Conservation (phyloP, 2,797 vertebrate genomes). For the Ambastaia sidthimunki region DNA sequence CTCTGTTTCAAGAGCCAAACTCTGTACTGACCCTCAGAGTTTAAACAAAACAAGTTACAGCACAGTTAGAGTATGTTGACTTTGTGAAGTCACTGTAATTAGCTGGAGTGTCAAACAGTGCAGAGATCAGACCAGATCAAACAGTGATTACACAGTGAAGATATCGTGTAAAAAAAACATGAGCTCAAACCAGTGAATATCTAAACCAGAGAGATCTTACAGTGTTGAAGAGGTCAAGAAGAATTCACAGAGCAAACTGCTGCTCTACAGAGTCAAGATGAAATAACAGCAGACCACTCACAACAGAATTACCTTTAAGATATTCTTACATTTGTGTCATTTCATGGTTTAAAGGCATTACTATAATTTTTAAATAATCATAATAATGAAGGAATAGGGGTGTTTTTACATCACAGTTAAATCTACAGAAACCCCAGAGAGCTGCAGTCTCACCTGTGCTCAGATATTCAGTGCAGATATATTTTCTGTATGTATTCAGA, state of each 20-base stretch:
- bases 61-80: not conserved
- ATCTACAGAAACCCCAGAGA: not conserved
- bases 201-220: not conserved
- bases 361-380: no score
- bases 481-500: slow-evolving; percentile 42
- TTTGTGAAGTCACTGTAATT: not conserved
- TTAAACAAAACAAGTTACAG: not conserved
- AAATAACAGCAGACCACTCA: not conserved
- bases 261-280: not conserved
- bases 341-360: no score
- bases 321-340: no score
- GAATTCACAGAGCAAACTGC: not conserved
- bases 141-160: not conserved
- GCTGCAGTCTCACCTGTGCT: not conserved
- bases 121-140: slow-evolving; percentile 21
- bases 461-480: slow-evolving; percentile 8
- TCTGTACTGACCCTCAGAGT: not conserved
- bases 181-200: not conserved
- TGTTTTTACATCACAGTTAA: not conserved
- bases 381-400: no score
- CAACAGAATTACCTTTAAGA: not conserved
- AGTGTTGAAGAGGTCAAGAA: slow-evolving; percentile 4
- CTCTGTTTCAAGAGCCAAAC: no score
- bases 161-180: slow-evolving; percentile 1
- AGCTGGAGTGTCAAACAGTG: slow-evolving; percentile 5